Base-by-base conservation (phyloP, 2,113 vertebrate genomes). In the Eonycteris spelaea region DNA sequence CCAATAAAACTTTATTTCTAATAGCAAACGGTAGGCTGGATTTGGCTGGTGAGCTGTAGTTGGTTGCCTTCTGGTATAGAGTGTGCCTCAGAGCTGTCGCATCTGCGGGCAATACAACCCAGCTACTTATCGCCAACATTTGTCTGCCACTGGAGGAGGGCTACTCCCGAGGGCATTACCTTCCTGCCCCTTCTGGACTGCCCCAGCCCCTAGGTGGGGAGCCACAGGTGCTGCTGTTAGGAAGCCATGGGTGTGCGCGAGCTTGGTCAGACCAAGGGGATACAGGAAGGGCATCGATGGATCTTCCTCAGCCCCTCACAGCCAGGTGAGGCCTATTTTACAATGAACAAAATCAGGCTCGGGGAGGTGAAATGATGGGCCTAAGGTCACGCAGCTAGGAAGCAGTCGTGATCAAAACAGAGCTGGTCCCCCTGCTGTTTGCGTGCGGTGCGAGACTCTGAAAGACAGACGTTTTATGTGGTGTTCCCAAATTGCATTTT, bases 281-380 rank as follows among this genome's bases (percentile, higher is more conserved):
- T 11, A 22, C 0, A 3, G 14, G 12, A 30, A 19, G 89, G 38
- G 33, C 21, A 22, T 1, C 1, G 11, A 53, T 2, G 0, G 1
- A 1, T 30, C 33, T n/a, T 30, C 70, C 5, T 10, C 5, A 1
- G 1, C n/a, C 48, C n/a, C 21, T 30, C 10, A 26, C 11, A 38
- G 16, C 75, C 61, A 19, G 0, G 7, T 28, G 43, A 26, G 59
- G 26, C 13, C 80, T 82, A 2, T 10, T 51, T 35, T 35, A 40
- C 38, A 7, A 2, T 3, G 35, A 63, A 30, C 6, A n/a, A 55
- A 43, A 13, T 1, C 53, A 84, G 61, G 28, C 28, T 59, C 38
- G 43, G 78, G 38, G 30, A 84, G 67, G 53, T 3, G 7, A 63
- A 33, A 4, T 9, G 55, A 48, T 14, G 43, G 26, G n/a, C 12